A percentile compares a stretch with the other conserved stretches of the same genome.
Conservation (phyloP, 2,113 vertebrate species). For the Myrmophylax atrothorax region DNA sequence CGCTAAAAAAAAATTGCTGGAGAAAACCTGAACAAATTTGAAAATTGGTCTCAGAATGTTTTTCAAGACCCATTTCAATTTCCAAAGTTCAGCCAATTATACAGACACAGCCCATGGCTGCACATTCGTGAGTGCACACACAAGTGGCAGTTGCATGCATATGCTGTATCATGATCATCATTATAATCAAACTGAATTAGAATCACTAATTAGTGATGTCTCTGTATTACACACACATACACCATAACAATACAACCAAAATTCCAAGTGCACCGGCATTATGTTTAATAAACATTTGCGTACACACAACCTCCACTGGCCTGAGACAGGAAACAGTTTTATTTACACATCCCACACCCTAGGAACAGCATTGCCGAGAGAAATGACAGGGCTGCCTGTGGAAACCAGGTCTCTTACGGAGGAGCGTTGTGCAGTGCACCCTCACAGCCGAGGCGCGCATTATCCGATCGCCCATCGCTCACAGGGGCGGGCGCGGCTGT, state of each 20-base stretch:
- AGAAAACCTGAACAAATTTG: neutral
- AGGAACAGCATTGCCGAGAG: neutral
- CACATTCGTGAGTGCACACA: rapidly evolving
- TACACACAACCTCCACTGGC: too few relatives aligned
- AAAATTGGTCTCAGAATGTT: neutral
- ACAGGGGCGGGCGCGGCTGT: neutral
- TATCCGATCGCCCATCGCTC: rapidly evolving
- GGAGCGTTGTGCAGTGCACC: rapidly evolving
- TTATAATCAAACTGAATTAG: neutral
- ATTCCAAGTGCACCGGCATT: neutral
- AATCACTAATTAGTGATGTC: neutral
- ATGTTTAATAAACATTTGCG: neutral
- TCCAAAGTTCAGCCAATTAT: neutral
- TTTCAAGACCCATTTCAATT: neutral
- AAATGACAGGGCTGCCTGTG: neutral
- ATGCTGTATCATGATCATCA: neutral
- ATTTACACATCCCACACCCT: neutral
- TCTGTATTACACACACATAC: neutral
- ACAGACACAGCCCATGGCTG: rapidly evolving
- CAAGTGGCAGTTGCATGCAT: neutral
- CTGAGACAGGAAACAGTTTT: neutral
- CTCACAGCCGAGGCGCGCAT: rapidly evolving
- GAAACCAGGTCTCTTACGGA: rapidly evolving
- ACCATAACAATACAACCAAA: neutral
- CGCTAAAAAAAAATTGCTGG: neutral